A percentile compares a stretch with the other conserved stretches of the same genome.
phyloP scores from a whole-genome alignment of 2,797 vertebrate species.

The Hydrophis major region DNA sequence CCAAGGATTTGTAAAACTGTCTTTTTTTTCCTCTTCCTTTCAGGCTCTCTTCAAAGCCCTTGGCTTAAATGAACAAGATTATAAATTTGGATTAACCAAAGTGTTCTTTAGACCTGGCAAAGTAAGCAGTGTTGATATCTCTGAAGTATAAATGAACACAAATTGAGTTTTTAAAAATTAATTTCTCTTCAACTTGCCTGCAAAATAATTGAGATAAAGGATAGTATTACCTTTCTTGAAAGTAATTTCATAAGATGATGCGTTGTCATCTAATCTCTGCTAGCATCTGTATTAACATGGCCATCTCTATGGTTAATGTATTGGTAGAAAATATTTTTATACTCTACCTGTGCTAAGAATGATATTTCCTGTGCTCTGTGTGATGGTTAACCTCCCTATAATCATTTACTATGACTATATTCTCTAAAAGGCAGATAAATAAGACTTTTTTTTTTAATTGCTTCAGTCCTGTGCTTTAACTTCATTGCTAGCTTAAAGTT shows the following conservation, averaged over 20 bases:
- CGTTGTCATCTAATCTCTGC: not conserved
- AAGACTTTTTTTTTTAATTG: not conserved
- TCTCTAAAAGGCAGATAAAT: not conserved
- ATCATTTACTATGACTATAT: not conserved
- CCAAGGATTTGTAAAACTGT: slow-evolving; percentile 3
- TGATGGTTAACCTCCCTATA: not conserved
- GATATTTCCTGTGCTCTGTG: not conserved
- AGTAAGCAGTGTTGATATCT: slow-evolving; percentile 73
- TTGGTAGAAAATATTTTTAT: not conserved
- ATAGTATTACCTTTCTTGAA: not conserved
- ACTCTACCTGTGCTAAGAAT: not conserved
- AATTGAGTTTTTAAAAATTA: not conserved
- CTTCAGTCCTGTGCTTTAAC: not conserved
- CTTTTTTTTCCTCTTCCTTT: slow-evolving; percentile 50
- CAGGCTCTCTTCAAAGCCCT: slow-evolving; percentile 97
- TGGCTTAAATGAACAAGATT: slow-evolving; percentile 93
- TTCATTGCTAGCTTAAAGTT: not conserved
- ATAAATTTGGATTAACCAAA: slow-evolving; percentile 96
- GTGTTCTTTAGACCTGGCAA: slow-evolving; percentile 97
- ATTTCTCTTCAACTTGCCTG: not conserved
- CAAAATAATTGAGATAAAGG: not conserved
- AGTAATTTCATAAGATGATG: not conserved
- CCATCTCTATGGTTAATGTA: not conserved
- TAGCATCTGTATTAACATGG: not conserved
- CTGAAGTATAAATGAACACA: slow-evolving; percentile 15